Conservation (phyloP, 30 jellyfish, hydroid and myxozoan genomes). For the Phacellophora camtschatica region DNA sequence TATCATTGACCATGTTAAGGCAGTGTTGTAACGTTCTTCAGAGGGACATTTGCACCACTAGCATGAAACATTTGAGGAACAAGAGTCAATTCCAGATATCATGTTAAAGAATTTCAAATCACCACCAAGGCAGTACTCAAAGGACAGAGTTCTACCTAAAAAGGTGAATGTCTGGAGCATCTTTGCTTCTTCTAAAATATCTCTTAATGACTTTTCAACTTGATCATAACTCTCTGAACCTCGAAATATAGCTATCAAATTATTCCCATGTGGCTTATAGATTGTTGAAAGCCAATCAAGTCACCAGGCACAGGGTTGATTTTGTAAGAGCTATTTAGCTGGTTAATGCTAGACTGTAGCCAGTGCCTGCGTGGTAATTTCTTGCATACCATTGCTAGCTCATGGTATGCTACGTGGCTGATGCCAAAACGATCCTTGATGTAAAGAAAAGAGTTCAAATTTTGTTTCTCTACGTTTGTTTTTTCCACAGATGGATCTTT, state of each 20-base stretch:
- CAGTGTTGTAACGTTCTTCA: background rate
- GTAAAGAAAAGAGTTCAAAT: background rate
- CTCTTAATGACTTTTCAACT: background rate
- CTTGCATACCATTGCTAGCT: background rate
- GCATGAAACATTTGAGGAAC: conserved; percentile 5
- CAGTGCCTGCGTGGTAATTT: background rate
- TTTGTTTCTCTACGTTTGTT: background rate
- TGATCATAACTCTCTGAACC: background rate
- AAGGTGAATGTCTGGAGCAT: background rate
- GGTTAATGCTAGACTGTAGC: background rate
- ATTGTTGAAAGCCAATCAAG: background rate
- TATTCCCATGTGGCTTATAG: background rate
- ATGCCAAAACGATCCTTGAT: background rate
- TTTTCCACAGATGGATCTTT: background rate
- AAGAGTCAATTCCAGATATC: background rate
- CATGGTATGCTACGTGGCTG: background rate
- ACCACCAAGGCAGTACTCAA: background rate
- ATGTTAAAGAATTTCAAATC: conserved; percentile 12
- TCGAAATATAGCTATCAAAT: background rate
- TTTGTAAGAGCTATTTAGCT: background rate
- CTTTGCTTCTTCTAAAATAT: background rate
- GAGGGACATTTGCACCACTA: conserved; percentile 27
- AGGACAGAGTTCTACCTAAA: background rate
- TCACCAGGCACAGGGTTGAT: background rate
- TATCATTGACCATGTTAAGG: background rate